Evolutionary conservation across 2,888 invertebrate species (phyloP), one percentile per base, ranked within the genome.

Genomic region (Drosophila kambysellisi): DNA sequence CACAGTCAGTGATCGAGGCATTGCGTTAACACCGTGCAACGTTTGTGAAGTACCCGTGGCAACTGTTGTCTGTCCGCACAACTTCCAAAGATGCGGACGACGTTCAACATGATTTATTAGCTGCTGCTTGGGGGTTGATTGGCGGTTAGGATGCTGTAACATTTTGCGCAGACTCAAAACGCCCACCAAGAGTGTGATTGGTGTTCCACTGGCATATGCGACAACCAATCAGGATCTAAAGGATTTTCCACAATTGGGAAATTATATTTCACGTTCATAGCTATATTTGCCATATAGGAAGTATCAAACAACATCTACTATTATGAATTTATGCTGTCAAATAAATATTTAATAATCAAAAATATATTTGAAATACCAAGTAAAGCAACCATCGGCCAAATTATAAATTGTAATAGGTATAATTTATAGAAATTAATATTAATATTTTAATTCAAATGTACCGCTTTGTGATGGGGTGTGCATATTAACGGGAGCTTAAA

Each of bases 101-200:
- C 54, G 39, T 64, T 57, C 30, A 48, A 15, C 52, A n/a, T 65
- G 68, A 60, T 71, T 76, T 62, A 79, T 67, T 53, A 61, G 61
- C 39, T 67, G 37, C n/a, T 35, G 17, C 41, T 59, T 67, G 58
- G 63, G 83, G 88, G 83, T 82, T 75, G 81, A 32, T 68, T 48
- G 37, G 20, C 48, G 20, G 20, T 11, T 15, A 46, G 88, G 80
- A 85, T 85, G 87, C 85, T 82, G 79, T 33, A 46, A 7, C 25
- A 30, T 12, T 75, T 5, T 82, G 89, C 91, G 91, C 91, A 91
- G 75, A 65, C 79, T 76, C 81, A 79, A 70, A 57, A 74, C 88
- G 81, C 86, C 91, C 76, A 64, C 70, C 6, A 8, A n/a, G 32
- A 15, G 11, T 4, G 43, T 33, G 17, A 89, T 89, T 88, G 88